These are phyloP conservation scores for Teinopalpus imperialis DNA, from an alignment of 2,888 invertebrate species.

Conservation along the genomic window DNA sequence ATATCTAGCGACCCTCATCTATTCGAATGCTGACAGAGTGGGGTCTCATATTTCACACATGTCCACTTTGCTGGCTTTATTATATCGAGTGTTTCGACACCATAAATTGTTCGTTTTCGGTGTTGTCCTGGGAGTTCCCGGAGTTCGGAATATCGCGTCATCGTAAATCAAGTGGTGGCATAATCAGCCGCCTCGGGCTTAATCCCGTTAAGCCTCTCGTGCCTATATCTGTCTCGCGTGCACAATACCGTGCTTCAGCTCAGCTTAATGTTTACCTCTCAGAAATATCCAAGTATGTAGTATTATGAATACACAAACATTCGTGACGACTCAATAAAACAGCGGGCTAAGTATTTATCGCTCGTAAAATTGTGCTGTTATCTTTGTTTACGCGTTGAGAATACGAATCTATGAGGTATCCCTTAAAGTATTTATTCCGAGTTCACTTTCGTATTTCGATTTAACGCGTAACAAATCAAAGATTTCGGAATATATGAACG, in stretches of 20 bases:
- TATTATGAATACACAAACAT: constrained; percentile 39
- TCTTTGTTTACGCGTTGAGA: constrained; percentile 54
- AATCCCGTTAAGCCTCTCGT: constrained; percentile 73
- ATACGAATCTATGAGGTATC: constrained; percentile 39
- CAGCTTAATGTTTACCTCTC: constrained; percentile 40
- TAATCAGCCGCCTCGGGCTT: constrained; percentile 71
- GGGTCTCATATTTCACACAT: constrained; percentile 64
- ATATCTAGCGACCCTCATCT: constrained; percentile 50
- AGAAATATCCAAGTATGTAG: constrained; percentile 41
- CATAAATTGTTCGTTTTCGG: constrained; percentile 69
- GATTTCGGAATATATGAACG: constrained; percentile 19
- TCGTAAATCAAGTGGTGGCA: constrained; percentile 76
- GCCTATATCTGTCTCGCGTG: constrained; percentile 67
- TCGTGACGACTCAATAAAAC: constrained; percentile 51
- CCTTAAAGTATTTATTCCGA: constrained; percentile 30
- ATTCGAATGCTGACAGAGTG: constrained; percentile 55
- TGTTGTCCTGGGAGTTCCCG: constrained; percentile 18
- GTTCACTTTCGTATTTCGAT: constrained; percentile 5
- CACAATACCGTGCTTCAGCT: constrained; percentile 62
- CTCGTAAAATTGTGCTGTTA: constrained; percentile 53
- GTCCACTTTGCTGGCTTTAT: constrained; percentile 57
- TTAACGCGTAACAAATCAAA: constrained; percentile 19
- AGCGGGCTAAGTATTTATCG: constrained; percentile 48
- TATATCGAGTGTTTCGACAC: constrained; percentile 59
- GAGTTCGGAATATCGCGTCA: constrained; percentile 56